Conservation (phyloP, 2,888 invertebrate species). For the Ophion slaviceki region DNA sequence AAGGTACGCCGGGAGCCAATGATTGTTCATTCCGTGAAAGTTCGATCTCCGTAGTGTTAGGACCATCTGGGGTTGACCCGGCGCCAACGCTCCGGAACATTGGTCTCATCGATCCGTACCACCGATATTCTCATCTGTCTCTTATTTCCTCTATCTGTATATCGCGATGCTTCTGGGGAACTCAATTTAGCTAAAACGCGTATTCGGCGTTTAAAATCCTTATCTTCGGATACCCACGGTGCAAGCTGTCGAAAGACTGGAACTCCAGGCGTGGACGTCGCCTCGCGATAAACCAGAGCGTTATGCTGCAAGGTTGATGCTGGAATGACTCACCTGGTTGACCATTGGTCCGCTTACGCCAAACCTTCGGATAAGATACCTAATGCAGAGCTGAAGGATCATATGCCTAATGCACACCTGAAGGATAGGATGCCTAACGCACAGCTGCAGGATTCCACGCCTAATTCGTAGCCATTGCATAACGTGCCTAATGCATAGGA, state of each 20-base stretch:
- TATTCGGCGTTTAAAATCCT: slow-evolving; percentile 34
- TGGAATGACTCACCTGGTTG: slow-evolving; percentile 1
- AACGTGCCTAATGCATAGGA: too few species aligned
- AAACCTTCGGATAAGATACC: background rate
- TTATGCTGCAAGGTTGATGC: slow-evolving; percentile 12
- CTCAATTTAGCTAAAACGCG: slow-evolving; percentile 81
- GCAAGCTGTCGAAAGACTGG: background rate
- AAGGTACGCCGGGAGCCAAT: slow-evolving; percentile 22
- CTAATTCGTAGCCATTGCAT: too few species aligned
- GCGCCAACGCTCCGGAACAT: slow-evolving; percentile 41
- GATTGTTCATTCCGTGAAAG: slow-evolving; percentile 3
- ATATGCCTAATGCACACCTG: too few species aligned
- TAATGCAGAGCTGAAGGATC: too few species aligned
- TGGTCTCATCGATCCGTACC: slow-evolving; percentile 58
- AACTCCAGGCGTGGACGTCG: slow-evolving; percentile 14
- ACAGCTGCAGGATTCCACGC: too few species aligned
- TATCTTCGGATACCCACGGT: slow-evolving; percentile 1
- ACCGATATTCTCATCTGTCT: slow-evolving; percentile 17
- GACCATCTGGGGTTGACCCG: slow-evolving; percentile 20
- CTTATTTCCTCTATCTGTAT: slow-evolving; percentile 36
- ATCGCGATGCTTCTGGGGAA: slow-evolving; percentile 62
- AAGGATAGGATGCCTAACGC: too few species aligned
- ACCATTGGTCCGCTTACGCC: background rate
- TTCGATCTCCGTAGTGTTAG: slow-evolving; percentile 14
- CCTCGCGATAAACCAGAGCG: background rate